Conservation (phyloP, 2,113 vertebrate genomes). For the Cavia porcellus region DNA sequence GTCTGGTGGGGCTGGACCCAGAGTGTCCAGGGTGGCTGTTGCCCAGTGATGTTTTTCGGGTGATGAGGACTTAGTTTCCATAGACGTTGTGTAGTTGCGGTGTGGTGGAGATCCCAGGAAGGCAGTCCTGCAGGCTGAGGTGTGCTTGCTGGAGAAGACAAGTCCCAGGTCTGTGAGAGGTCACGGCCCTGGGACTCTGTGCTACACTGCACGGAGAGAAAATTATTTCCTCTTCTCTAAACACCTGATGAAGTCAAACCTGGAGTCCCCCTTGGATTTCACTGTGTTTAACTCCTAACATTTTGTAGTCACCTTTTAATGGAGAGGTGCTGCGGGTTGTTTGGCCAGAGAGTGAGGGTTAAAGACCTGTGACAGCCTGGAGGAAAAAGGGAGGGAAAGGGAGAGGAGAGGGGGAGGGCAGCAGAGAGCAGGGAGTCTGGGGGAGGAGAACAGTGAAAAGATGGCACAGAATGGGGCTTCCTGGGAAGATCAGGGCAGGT, state of each 20-base stretch:
- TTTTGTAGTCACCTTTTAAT: too few species aligned
- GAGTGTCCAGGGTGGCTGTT: too few species aligned
- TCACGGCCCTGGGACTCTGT: rapidly evolving
- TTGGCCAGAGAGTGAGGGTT: not conserved
- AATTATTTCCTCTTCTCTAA: not conserved
- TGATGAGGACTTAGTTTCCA: not conserved
- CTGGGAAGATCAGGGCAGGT: not conserved
- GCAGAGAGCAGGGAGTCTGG: not conserved
- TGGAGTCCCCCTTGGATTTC: not conserved
- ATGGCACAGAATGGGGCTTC: too few species aligned
- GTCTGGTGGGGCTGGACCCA: not conserved
- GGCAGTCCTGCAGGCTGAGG: not conserved
- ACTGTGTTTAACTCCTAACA: not conserved
- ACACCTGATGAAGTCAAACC: not conserved
- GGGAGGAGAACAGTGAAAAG: not conserved
- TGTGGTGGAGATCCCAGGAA: not conserved
- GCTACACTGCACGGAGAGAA: not conserved
- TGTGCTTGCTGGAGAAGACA: not conserved
- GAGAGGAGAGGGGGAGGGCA: too few species aligned
- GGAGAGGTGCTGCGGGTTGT: not conserved
- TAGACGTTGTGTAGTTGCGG: not conserved
- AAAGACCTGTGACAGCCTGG: too few species aligned
- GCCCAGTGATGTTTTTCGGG: rapidly evolving
- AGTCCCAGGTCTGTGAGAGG: not conserved
- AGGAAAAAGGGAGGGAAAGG: not conserved